Conservation (phyloP, 2,797 vertebrate genomes). For the Eremophila alpestris region DNA sequence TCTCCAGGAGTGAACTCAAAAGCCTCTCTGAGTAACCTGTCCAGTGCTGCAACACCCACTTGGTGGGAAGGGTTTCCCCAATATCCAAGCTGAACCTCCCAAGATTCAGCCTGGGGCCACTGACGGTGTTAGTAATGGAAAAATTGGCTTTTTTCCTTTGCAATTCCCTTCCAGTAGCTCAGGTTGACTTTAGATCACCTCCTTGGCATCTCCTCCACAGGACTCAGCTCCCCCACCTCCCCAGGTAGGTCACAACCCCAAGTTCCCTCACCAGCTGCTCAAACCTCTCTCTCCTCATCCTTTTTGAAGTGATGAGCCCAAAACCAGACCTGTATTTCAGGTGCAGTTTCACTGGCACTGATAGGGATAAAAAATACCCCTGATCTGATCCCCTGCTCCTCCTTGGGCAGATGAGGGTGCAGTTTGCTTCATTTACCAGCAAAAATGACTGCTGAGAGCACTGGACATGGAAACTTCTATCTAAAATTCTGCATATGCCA, state of each 20-base stretch:
- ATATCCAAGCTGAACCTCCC: neutral
- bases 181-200: neutral
- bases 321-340: neutral
- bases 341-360: neutral
- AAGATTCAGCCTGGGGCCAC: neutral
- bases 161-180: neutral
- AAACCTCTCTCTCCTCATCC: neutral
- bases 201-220: neutral
- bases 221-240: fast-evolving
- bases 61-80: neutral
- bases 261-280: neutral
- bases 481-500: neutral
- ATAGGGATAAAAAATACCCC: neutral
- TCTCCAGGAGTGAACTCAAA: neutral
- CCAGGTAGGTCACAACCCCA: too few species aligned
- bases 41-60: neutral
- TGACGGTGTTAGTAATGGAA: neutral
- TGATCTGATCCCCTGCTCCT: neutral
- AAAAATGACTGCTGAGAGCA: neutral
- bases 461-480: neutral
- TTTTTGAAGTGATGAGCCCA: neutral
- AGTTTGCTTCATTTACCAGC: neutral
- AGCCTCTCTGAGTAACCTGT: neutral
- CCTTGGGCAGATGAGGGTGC: neutral
- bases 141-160: fast-evolving